Conservation (phyloP, 2,797 vertebrate genomes). For the Sparidentex hasta region DNA sequence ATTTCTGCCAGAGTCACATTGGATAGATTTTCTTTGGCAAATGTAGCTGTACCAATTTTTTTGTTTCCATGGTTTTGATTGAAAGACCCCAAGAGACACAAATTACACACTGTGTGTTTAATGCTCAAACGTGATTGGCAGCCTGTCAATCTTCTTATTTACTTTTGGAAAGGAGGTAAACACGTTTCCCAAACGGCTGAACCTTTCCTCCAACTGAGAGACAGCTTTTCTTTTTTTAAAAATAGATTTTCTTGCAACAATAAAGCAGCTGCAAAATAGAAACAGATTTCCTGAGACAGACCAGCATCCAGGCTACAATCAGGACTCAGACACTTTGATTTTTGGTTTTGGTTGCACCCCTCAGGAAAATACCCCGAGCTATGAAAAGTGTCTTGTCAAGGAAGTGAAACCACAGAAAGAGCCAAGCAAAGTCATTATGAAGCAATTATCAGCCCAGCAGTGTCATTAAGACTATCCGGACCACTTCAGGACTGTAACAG, state of each 20-base stretch:
- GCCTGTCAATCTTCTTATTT: background rate
- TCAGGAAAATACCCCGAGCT: slow-evolving; percentile 10
- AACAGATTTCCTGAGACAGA: background rate
- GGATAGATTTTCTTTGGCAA: too few species aligned
- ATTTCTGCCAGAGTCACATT: too few species aligned
- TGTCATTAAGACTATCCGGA: slow-evolving; percentile 45
- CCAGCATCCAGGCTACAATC: slow-evolving; percentile 7
- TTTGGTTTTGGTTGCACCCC: slow-evolving; percentile 22
- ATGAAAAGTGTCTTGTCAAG: slow-evolving; percentile 36
- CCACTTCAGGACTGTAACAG: slow-evolving; percentile 28
- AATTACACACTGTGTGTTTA: too few species aligned
- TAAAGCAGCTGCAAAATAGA: background rate
- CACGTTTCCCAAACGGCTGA: background rate
- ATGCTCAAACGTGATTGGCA: background rate
- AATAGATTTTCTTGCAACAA: background rate
- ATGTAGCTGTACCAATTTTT: too few species aligned
- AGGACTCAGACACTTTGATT: slow-evolving; percentile 27
- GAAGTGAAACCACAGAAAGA: slow-evolving; percentile 30
- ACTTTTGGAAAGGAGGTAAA: background rate
- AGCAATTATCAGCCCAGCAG: slow-evolving; percentile 55
- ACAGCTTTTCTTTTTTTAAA: background rate
- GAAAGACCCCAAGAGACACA: too few species aligned
- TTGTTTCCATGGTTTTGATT: too few species aligned
- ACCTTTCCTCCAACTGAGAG: background rate
- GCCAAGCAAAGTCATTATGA: slow-evolving; percentile 59